Percentiles rank a stretch among this genome's conserved stretches.
Conservation (phyloP, 2,888 invertebrate genomes). For the Plagiodera versicolora region DNA sequence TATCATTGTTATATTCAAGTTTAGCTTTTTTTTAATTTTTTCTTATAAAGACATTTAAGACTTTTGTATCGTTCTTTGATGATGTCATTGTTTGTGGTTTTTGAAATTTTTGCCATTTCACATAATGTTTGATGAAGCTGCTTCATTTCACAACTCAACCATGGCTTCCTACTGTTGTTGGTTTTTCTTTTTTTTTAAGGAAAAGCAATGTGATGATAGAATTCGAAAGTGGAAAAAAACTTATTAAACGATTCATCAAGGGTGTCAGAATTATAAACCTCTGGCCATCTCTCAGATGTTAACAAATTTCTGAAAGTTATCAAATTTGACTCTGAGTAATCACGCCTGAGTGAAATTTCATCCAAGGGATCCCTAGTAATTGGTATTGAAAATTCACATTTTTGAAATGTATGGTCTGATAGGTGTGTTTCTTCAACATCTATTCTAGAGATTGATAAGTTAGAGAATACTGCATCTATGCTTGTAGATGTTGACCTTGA, state of each 20-base stretch:
- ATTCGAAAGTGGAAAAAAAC: neutral
- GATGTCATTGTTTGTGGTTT: too few relatives aligned
- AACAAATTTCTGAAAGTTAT: neutral
- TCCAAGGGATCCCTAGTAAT: neutral
- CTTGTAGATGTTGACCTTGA: too few relatives aligned
- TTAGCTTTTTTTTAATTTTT: neutral
- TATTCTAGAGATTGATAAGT: neutral
- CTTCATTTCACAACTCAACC: neutral
- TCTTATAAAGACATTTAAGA: neutral
- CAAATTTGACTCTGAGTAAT: neutral
- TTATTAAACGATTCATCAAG: neutral
- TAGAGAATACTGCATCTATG: too few relatives aligned
- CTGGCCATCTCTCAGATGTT: too few relatives aligned
- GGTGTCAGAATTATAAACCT: neutral
- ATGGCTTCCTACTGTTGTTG: neutral
- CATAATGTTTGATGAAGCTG: neutral
- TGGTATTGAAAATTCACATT: neutral
- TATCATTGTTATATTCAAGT: neutral
- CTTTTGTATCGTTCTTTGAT: too few relatives aligned
- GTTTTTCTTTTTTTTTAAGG: neutral
- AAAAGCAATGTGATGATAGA: neutral
- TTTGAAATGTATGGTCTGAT: constrained; percentile 4
- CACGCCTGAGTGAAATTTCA: neutral
- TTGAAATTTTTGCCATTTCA: neutral
- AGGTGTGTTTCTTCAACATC: constrained; percentile 1